Conservation (phyloP, 2,113 vertebrate species). For the Sula dactylatra region DNA sequence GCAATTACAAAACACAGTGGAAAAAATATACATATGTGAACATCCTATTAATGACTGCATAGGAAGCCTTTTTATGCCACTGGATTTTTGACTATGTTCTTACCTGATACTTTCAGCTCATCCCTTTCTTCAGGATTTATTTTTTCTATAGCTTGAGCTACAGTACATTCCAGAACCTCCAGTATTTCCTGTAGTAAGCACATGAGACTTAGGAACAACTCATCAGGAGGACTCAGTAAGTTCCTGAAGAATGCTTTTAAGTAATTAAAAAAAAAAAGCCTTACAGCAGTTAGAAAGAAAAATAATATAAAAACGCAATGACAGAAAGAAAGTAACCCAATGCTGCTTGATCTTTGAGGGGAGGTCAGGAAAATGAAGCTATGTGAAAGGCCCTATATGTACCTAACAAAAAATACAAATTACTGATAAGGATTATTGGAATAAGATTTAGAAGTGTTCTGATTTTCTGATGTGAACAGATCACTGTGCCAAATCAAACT, state of each 20-base stretch:
- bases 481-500: not conserved
- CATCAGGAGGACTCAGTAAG: not conserved
- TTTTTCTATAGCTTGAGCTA: slow-evolving; percentile 84
- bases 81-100: not conserved
- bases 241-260: not conserved
- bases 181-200: slow-evolving; percentile 78
- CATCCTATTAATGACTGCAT: not conserved
- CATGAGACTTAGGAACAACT: slow-evolving; percentile 35
- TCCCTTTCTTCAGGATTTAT: slow-evolving; percentile 95
- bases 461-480: not conserved
- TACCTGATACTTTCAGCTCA: slow-evolving; percentile 95
- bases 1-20: not conserved
- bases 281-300: not conserved
- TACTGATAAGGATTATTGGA: not conserved
- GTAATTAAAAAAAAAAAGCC: not conserved
- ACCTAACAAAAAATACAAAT: not conserved
- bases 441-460: not conserved
- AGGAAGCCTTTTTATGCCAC: not conserved
- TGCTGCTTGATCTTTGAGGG: not conserved
- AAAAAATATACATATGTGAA: not conserved
- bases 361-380: not conserved
- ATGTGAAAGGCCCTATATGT: not conserved
- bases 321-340: not conserved
- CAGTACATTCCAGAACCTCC: slow-evolving; percentile 84
- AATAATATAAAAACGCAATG: not conserved